Base-by-base conservation (phyloP, 2,888 invertebrate species). In the Harpalus rufipes region DNA sequence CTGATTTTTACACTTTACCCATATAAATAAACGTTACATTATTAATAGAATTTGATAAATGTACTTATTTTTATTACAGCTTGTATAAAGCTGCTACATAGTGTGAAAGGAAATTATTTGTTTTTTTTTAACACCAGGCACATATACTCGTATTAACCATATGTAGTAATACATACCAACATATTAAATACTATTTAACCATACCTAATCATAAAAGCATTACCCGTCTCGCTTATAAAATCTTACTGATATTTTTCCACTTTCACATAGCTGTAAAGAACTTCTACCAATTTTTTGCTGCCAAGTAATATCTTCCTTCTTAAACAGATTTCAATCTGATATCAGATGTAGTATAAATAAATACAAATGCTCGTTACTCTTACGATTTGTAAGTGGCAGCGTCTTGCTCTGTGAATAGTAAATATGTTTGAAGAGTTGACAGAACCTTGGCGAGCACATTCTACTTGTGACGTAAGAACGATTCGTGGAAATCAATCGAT, bases 311-410 rank as follows among this genome's bases (percentile, higher is more conserved):
- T 51, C 8, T 51, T 12, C 44, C 10, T 51, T 51, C 10, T 51
- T 51, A 2, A 32, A 32, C 12, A 74, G 44, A 74, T 74, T 74
- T 59, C 81, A 81, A 81, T 81, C 81, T 16, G 41, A 16, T 81
- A 65, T 68, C 25, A 56, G 65, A 41, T 59, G 39, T 56, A 79
- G 81, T 63, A 81, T 51, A 81, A 81, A 81, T 25, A 44, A 79
- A 63, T 63, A 81, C 65, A 81, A 81, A 81, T 51, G 65, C 56
- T 68, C 68, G 81, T 81, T 68, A 81, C 68, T 59, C 56, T 14
- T 68, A 81, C 81, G 56, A 81, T 81, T 72, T 81, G 81, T 81
- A 81, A 81, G 68, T 81, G 81, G 81, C 81, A 81, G 56, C 25
- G 78, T 14, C 56, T 81, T 16, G 63, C 44, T 25, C 56, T 68